Conservation (phyloP, 2,113 vertebrate species). For the Spea multiplicata region DNA sequence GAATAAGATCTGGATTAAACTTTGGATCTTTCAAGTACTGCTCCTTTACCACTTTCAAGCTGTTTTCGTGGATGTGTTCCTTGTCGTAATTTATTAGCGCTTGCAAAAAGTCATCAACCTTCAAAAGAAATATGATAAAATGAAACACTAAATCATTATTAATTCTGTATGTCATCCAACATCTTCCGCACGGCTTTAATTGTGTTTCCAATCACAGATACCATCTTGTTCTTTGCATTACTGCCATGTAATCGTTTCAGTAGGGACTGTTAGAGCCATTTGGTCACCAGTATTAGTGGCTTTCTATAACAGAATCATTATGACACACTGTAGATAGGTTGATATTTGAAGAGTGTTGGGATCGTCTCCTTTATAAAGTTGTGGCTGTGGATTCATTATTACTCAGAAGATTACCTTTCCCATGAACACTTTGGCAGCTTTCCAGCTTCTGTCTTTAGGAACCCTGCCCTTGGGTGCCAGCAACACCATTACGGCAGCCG, state of each 20-base stretch:
- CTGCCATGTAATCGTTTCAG: too few relatives aligned
- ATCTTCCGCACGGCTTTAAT: too few relatives aligned
- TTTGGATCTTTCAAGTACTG: conserved; percentile 73
- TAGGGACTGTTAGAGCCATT: too few relatives aligned
- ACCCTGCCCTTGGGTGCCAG: conserved; percentile 68
- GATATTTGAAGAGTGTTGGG: too few relatives aligned
- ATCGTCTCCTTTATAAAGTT: neutral
- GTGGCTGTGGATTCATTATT: neutral
- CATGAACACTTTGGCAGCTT: conserved; percentile 74
- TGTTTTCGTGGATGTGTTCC: conserved; percentile 78
- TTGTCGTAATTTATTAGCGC: conserved; percentile 75
- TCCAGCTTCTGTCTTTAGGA: conserved; percentile 76
- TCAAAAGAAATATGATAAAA: neutral
- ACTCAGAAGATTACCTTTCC: conserved; percentile 68
- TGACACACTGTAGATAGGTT: too few relatives aligned
- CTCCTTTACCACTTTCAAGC: conserved; percentile 74
- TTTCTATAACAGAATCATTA: too few relatives aligned
- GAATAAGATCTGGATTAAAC: conserved; percentile 75
- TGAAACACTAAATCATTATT: too few relatives aligned
- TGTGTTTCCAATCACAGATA: too few relatives aligned
- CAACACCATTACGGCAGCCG: conserved; percentile 77
- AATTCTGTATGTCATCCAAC: too few relatives aligned
- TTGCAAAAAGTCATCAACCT: conserved; percentile 81
- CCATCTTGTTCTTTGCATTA: too few relatives aligned
- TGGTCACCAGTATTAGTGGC: too few relatives aligned